Evolutionary conservation across 2,888 invertebrate genomes (phyloP), one percentile per base, ranked within the genome.

Genomic region (Pollenia angustigena): DNA sequence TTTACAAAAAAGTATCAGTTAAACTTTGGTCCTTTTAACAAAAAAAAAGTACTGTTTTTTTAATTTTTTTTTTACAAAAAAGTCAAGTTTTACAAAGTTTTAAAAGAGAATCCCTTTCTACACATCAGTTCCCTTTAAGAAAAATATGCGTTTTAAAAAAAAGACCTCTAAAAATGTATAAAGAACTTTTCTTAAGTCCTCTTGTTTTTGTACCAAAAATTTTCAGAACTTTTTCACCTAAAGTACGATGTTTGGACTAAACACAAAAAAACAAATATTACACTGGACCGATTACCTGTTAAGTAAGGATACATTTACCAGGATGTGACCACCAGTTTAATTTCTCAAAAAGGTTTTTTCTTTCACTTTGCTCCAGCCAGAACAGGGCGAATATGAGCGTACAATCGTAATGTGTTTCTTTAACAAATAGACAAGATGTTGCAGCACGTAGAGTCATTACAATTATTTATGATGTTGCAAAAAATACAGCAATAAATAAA

Each of bases 401-500:
- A 48, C 42, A 50, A 12, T 23, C 16, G 71, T 62, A 48, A 68
- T 68, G 48, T 62, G 32, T 75, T 66, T 18, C n/a, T 78, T 66
- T 9, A 6, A 11, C 18, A 50, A 50, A 56, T 64, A 80, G 52
- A 66, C 66, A 68, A 78, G 32, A 54, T 81, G 54, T 75, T 88
- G 79, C 79, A 79, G 82, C 88, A 89, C 88, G 88, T 89, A 89
- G 87, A 75, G 80, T 80, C 88, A 89, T 89, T 88, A 87, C 69
- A 82, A 87, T 87, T 88, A 89, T 89, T 89, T 89, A 89, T 88
- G 88, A 87, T 87, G 72, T 80, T 80, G 46, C 42, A 60, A 74
- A 44, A 58, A 23, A 48, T 54, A 60, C 56, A 75, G 50, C 71
- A 71, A 69, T 69, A 71, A 75, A 64, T 64, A 75, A 71, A 71